These are phyloP conservation scores for Austrofundulus limnaeus DNA, from an alignment of 2,113 vertebrate species.

Conservation along the genomic window DNA sequence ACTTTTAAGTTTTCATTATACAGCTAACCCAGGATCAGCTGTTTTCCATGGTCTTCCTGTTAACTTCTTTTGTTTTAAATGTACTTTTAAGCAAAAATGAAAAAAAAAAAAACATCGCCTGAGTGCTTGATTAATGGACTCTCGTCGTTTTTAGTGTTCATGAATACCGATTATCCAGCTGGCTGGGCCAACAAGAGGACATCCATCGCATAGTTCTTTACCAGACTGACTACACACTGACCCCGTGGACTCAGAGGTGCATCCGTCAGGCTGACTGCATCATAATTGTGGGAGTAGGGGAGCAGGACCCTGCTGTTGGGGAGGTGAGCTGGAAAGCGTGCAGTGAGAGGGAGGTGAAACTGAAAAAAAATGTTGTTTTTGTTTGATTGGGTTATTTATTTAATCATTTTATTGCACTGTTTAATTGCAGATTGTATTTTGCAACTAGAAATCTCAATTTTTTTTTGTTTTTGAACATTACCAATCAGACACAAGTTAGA, in stretches of 20 bases:
- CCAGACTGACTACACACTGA: conserved; percentile 89
- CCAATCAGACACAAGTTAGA: too few species aligned
- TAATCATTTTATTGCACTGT: neutral
- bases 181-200: conserved; percentile 97
- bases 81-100: conserved; percentile 28
- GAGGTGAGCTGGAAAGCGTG: conserved; percentile 78
- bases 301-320: conserved; percentile 90
- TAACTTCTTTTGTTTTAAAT: conserved; percentile 17
- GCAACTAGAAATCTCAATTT: neutral
- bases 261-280: conserved; percentile 94
- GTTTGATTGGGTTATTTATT: neutral
- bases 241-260: conserved; percentile 95
- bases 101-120: conserved; percentile 16
- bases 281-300: conserved; percentile 92
- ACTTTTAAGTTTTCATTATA: too few species aligned
- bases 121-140: conserved; percentile 38
- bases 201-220: conserved; percentile 94
- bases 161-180: conserved; percentile 92
- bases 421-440: neutral
- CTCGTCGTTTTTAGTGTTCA: conserved; percentile 81
- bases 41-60: conserved; percentile 11
- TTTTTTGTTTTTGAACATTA: neutral
- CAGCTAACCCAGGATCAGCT: neutral
- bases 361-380: neutral
- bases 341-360: neutral